Evolutionary conservation across 2,797 vertebrate genomes (phyloP).

Genomic region (Girardinus metallicus): DNA sequence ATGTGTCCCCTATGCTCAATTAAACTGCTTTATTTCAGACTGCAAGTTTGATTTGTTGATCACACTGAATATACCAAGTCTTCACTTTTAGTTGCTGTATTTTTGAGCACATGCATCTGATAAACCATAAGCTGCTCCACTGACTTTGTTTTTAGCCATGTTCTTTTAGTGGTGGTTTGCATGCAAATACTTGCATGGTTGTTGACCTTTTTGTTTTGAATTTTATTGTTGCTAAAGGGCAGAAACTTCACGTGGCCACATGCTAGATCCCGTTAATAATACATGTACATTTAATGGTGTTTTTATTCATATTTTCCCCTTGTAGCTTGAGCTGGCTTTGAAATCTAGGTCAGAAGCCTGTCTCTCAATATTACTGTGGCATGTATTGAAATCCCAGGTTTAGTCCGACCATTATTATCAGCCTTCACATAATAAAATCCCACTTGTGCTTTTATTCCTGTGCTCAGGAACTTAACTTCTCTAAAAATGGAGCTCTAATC

Average conservation of each 20-base stretch:
- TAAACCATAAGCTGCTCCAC: slow-evolving; percentile 23
- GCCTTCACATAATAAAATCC: slow-evolving; percentile 40
- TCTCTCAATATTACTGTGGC: slow-evolving; percentile 45
- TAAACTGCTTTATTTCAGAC: slow-evolving; percentile 11
- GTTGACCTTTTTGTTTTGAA: slow-evolving; percentile 41
- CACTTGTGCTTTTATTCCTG: slow-evolving; percentile 9
- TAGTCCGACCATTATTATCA: slow-evolving; percentile 24
- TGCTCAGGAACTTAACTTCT: slow-evolving; percentile 24
- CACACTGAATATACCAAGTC: slow-evolving; percentile 19
- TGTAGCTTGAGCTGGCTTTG: slow-evolving; percentile 31
- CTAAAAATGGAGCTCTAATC: slow-evolving; percentile 62
- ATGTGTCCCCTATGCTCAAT: slow-evolving; percentile 1
- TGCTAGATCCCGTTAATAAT: slow-evolving; percentile 66
- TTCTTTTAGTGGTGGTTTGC: slow-evolving; percentile 7
- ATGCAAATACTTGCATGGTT: slow-evolving; percentile 17
- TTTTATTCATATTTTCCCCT: slow-evolving; percentile 27
- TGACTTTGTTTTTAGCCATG: neutral
- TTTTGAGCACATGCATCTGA: neutral
- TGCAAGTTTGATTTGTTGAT: slow-evolving; percentile 4
- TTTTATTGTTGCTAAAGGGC: slow-evolving; percentile 31
- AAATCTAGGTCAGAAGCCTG: slow-evolving; percentile 71
- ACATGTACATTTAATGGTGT: slow-evolving; percentile 58
- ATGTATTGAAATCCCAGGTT: slow-evolving; percentile 46
- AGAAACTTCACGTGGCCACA: slow-evolving; percentile 20
- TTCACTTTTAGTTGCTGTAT: neutral